Evolutionary conservation across 1,140 invertebrate species (phyloP), one percentile per base, ranked within the genome.

Genomic region (Amyelois transitella): DNA sequence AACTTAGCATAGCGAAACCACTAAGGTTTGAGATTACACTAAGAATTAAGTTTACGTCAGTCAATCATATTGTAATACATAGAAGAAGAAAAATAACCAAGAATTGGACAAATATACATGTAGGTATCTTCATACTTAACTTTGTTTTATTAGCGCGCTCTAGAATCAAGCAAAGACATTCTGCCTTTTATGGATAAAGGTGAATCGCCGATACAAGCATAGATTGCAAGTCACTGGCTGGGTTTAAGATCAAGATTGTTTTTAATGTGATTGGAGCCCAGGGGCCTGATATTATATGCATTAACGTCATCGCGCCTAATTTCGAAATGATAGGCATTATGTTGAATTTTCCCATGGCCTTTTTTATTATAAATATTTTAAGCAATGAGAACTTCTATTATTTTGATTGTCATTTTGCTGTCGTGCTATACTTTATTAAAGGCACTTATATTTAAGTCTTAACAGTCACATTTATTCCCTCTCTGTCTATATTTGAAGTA

Each of bases 171-270:
- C 2, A 38, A 14, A 38, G 32, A 12, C 21, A 45, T 12, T 21
- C 20, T 22, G 7, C n/a, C 8, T 21, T 21, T 14, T 2, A 45
- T 45, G 8, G 14, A 57, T 58, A 53, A 59, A 56, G 57, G 43
- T 50, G 32, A 28, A 60, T 58, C 56, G 64, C 58, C 63, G 56
- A 60, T 49, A 3, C n/a, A 47, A 47, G 44, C 21, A 20, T n/a
- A 21, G 47, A 60, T 54, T 59, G 64, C 62, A 57, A 61, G 53
- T 58, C 55, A 58, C n/a, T 21, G 14, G 43, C 18, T 47, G 18
- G 19, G 20, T 12, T 21, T n/a, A 48, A 48, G 45, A 21, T 48
- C 18, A 48, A 48, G 45, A 48, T 21, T 48, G 18, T 48, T 48
- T 48, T 48, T 21, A 48, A 48, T 48, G 18, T 48, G 45, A 21